These are phyloP conservation scores for Danio aesculapii DNA, from an alignment of 2,797 vertebrate species.

Conservation along the genomic window DNA sequence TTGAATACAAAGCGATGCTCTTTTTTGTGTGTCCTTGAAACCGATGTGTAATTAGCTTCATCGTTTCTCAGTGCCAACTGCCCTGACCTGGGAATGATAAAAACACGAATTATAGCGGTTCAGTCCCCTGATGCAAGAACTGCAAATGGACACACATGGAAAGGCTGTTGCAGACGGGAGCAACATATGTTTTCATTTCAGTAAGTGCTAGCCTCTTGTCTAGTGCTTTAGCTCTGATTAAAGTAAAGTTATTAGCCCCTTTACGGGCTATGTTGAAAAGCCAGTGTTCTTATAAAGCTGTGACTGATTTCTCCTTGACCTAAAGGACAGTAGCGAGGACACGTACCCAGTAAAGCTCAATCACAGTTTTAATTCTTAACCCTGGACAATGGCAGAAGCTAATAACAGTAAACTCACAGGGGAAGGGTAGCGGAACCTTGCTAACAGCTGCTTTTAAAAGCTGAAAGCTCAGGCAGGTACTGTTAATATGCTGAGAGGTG, in stretches of 20 bases:
- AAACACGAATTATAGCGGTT: slow-evolving; percentile 32
- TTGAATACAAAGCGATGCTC: slow-evolving; percentile 9
- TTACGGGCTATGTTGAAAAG: slow-evolving; percentile 17
- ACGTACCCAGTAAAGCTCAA: slow-evolving; percentile 48
- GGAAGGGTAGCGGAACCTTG: slow-evolving; percentile 5
- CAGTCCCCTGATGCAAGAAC: slow-evolving; percentile 22
- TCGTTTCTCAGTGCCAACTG: slow-evolving; percentile 24
- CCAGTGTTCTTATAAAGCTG: slow-evolving; percentile 17
- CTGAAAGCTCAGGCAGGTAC: slow-evolving; percentile 3
- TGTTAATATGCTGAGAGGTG: slow-evolving; percentile 33
- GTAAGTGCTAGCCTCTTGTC: slow-evolving; percentile 41
- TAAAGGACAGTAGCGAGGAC: slow-evolving; percentile 23
- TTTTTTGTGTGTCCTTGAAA: slow-evolving; percentile 45
- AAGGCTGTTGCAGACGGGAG: slow-evolving; percentile 32
- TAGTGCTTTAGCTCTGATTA: slow-evolving; percentile 43
- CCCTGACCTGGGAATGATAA: slow-evolving; percentile 53
- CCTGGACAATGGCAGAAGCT: slow-evolving; percentile 31
- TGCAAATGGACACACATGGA: slow-evolving; percentile 41
- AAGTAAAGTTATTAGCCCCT: slow-evolving; percentile 32
- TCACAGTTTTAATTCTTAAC: slow-evolving; percentile 37
- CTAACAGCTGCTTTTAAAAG: slow-evolving; percentile 20
- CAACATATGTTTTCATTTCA: slow-evolving; percentile 44
- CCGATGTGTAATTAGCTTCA: slow-evolving; percentile 39
- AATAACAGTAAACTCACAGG: slow-evolving; percentile 37
- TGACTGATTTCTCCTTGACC: slow-evolving; percentile 37